These are phyloP conservation scores for Ooceraea biroi DNA, from an alignment of 1,140 invertebrate species.

Conservation along the genomic window DNA sequence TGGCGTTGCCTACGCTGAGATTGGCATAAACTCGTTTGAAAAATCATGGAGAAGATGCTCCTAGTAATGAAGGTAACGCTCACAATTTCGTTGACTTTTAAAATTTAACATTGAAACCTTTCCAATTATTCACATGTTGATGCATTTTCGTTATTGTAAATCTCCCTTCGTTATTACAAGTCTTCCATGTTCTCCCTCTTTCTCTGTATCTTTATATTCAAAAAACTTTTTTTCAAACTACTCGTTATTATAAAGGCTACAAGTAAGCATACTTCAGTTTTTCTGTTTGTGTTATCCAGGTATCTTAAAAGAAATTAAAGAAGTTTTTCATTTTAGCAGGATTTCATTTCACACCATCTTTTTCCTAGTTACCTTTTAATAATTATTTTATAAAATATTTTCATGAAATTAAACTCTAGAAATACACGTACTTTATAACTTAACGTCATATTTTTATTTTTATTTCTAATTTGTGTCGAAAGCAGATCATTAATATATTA, in stretches of 20 bases:
- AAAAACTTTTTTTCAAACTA: neutral
- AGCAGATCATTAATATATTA: too few species aligned
- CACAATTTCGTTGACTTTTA: neutral
- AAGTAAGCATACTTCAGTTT: too few species aligned
- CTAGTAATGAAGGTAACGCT: neutral
- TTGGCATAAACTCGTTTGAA: neutral
- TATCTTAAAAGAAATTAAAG: too few species aligned
- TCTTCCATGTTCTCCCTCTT: neutral
- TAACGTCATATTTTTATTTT: too few species aligned
- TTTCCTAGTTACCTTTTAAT: too few species aligned
- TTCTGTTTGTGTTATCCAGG: too few species aligned
- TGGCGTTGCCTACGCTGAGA: neutral
- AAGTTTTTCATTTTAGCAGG: too few species aligned
- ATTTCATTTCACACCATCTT: too few species aligned
- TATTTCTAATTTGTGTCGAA: too few species aligned
- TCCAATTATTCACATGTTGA: neutral
- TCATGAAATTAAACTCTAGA: too few species aligned
- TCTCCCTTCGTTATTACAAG: neutral
- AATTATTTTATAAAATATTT: too few species aligned
- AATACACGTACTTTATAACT: too few species aligned
- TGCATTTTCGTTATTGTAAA: neutral
- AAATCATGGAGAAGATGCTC: neutral
- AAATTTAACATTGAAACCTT: constrained; percentile 2
- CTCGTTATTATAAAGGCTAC: neutral
- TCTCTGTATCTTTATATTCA: neutral